Evolutionary conservation across 2,797 vertebrate species (phyloP), one percentile per base, ranked within the genome.

Genomic region (Vireo griseus): DNA sequence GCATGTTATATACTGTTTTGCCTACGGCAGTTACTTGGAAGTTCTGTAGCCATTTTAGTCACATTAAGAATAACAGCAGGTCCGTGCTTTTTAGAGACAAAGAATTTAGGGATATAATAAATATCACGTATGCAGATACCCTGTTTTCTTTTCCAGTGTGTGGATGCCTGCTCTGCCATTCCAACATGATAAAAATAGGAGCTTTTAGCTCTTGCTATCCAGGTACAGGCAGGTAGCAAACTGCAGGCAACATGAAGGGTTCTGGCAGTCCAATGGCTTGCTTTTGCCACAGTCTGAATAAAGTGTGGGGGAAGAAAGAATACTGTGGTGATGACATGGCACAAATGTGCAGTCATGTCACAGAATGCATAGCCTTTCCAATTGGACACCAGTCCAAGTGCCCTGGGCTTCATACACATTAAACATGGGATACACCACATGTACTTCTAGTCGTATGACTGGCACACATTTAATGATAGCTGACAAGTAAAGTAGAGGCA

Each of bases 361-460:
- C 28, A 63, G 67, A 75, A 21, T 13, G 28, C 25, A 37, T 31
- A 44, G 68, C 17, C 57, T 67, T 74, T 66, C 17, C 5, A 44
- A 4, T 42, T 22, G 10, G 37, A 45, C 45, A 37, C 22, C 48
- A 28, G 24, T 28, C 54, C 35, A 2, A 24, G 8, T 29, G 42
- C 15, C 11, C 29, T 72, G 17, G 79, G 51, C 31, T 68, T 73
- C n/a, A 5, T n/a, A 51, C 2, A 4, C 61, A 4, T 80, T 62
- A 71, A 66, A 67, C 0, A 0, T 15, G 39, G 44, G 29, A 37
- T 40, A 28, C 8, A 26, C 31, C 15, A 9, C 14, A n/a, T n/a
- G n/a, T 47, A 13, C 59, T 80, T 47, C 37, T 69, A 7, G 14
- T 79, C 11, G 8, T 19, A 8, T 71, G 33, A 40, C 39, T 69